A percentile compares a stretch with the other conserved stretches of the same genome.
Evolutionary conservation across 2,113 vertebrate genomes (phyloP).

Genomic region (Oenanthe oenanthe): DNA sequence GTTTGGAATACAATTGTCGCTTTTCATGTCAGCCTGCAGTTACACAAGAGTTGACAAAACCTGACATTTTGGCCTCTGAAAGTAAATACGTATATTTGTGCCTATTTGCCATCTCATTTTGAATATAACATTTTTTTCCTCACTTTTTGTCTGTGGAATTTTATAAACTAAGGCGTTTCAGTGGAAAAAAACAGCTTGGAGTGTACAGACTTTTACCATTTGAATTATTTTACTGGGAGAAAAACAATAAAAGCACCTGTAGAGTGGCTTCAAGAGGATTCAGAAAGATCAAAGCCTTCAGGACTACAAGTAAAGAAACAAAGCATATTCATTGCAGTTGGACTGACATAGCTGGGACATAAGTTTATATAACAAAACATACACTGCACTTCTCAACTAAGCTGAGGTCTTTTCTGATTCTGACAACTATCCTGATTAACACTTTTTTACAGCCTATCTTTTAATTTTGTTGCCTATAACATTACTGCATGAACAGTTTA

Average conservation of each 20-base stretch:
- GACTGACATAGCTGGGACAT: background rate
- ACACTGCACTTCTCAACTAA: background rate
- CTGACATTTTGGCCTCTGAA: background rate
- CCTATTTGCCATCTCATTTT: background rate
- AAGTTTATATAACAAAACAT: background rate
- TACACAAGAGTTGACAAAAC: background rate
- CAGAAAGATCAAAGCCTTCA: constrained; percentile 1
- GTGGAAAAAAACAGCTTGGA: background rate
- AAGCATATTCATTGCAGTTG: background rate
- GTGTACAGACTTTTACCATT: background rate
- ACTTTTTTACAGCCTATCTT: background rate
- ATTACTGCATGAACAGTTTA: background rate
- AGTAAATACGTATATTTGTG: background rate
- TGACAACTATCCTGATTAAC: background rate
- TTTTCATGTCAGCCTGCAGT: background rate
- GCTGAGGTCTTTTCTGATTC: background rate
- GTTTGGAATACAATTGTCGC: background rate
- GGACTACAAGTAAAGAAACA: background rate
- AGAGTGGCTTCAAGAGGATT: background rate
- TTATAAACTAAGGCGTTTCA: background rate
- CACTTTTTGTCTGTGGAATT: background rate
- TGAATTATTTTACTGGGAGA: background rate
- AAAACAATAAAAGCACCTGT: background rate
- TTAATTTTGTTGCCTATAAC: background rate
- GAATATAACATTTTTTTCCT: background rate